These are phyloP conservation scores for Gobiocypris rarus DNA, from an alignment of 2,113 vertebrate genomes.

Conservation along the genomic window DNA sequence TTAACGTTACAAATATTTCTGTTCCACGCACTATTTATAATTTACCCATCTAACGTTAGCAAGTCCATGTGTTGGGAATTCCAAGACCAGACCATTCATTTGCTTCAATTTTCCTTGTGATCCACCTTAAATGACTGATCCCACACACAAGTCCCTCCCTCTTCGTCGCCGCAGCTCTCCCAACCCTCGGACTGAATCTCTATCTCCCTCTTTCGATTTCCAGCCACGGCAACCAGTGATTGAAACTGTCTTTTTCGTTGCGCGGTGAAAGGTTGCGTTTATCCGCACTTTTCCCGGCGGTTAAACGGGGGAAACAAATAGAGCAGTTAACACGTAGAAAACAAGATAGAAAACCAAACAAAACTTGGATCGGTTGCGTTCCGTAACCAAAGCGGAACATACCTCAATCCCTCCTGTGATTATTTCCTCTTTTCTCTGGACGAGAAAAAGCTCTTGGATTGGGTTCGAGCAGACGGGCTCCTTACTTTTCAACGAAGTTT, in stretches of 20 bases:
- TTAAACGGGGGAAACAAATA: slow-evolving; percentile 14
- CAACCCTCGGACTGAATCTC: slow-evolving; percentile 35
- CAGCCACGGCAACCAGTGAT: slow-evolving; percentile 61
- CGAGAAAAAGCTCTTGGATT: slow-evolving; percentile 43
- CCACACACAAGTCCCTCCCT: slow-evolving; percentile 66
- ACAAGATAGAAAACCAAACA: slow-evolving; percentile 25
- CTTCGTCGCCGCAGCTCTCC: slow-evolving; percentile 42
- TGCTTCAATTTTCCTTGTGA: slow-evolving; percentile 49
- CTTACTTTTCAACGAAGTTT: slow-evolving; percentile 10
- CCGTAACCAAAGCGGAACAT: slow-evolving; percentile 33
- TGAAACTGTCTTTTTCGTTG: slow-evolving; percentile 59
- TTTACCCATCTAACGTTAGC: neutral
- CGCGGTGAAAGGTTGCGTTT: slow-evolving; percentile 50
- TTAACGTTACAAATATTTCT: neutral
- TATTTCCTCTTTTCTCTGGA: slow-evolving; percentile 54
- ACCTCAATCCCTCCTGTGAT: slow-evolving; percentile 35
- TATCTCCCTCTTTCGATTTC: slow-evolving; percentile 56
- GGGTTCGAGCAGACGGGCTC: slow-evolving; percentile 27
- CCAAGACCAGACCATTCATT: slow-evolving; percentile 13
- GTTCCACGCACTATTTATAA: neutral
- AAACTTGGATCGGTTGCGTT: slow-evolving; percentile 43
- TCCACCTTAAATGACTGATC: slow-evolving; percentile 75
- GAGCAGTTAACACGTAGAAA: slow-evolving; percentile 7
- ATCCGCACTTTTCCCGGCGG: slow-evolving; percentile 50
- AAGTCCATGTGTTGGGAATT: slow-evolving; percentile 7